Base-by-base conservation (phyloP, 2,797 vertebrate species). In the Morelia viridis region DNA sequence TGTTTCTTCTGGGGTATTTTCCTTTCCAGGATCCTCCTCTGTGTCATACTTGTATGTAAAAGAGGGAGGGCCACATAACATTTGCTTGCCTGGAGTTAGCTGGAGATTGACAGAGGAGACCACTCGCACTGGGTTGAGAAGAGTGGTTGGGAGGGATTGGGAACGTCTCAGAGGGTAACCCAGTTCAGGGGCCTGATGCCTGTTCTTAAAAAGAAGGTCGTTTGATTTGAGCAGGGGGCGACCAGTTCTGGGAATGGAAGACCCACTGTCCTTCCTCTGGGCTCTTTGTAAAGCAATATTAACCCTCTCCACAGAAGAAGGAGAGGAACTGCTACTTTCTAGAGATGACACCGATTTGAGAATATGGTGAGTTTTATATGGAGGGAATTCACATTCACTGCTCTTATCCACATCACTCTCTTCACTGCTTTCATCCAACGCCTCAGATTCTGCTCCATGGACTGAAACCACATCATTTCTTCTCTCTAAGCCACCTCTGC, bases 91-190 rank as follows among this genome's bases (percentile, higher is more conserved):
- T 19, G 97, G 97, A 87, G 98, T 97, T 22, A 99, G 96, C 89
- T 98, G 98, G 89, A 99, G 98, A 61, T 98, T 98, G 92, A 99
- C 97, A 3, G 99, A 98, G 50, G 99, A 99, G 65, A 99, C 98
- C 0, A 99, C 98, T 90, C 96, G 98, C 15, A 98, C 95, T 0
- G 98, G 98, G 60, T 95, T 98, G 68, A 98, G 93, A 31, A 99
- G 92, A 0, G 98, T 97, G 65, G 97, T 95, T 4, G 99, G 99
- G 88, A 99, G 96, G 19, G 99, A 99, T 89, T 98, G 98, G 92
- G 99, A 98, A 76, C 99, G 98, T 94, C 98, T 97, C 10, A 99
- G 94, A 24, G 98, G 98, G 94, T 97, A 97, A 92, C 98, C 98
- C 0, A 97, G 95, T 92, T 97, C 93, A 62, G 96, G 92, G 57